phyloP scores from a whole-genome alignment of 2,888 invertebrate genomes.

The Plusia festucae region DNA sequence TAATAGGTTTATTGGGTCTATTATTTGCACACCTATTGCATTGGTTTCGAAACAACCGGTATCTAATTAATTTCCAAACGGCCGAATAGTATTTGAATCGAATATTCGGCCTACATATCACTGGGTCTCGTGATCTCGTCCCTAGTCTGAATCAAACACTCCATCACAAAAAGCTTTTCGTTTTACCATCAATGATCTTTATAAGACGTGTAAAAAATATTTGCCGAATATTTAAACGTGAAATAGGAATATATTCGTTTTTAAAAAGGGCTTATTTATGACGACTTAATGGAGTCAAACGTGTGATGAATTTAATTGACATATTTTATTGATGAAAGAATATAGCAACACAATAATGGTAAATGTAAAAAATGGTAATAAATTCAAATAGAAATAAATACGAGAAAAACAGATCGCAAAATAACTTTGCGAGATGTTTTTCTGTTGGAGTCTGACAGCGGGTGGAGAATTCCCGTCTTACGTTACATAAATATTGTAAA shows the following conservation, averaged over 20 bases:
- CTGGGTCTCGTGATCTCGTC: slow-evolving; percentile 13
- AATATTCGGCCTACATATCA: slow-evolving; percentile 19
- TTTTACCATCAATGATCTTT: slow-evolving; percentile 2
- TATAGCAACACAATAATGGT: slow-evolving; percentile 4
- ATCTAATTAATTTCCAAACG: slow-evolving; percentile 38
- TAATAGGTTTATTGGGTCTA: slow-evolving; percentile 15
- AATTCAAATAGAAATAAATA: slow-evolving; percentile 6
- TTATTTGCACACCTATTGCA: slow-evolving; percentile 7
- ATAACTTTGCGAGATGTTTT: not conserved
- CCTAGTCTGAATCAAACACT: slow-evolving; percentile 16
- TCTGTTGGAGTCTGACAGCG: not conserved
- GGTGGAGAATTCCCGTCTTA: not conserved
- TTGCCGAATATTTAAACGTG: not conserved
- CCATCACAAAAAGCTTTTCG: slow-evolving; percentile 11
- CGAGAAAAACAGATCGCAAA: too few relatives aligned
- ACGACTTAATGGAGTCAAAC: slow-evolving; percentile 13
- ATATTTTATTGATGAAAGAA: slow-evolving; percentile 17
- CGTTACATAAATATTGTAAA: not conserved
- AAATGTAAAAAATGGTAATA: not conserved
- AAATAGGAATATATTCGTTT: not conserved
- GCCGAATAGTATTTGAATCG: slow-evolving; percentile 31
- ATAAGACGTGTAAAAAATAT: not conserved
- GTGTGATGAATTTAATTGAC: slow-evolving; percentile 22
- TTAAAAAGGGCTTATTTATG: slow-evolving; percentile 17
- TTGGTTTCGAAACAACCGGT: slow-evolving; percentile 9